These are phyloP conservation scores for Pristiophorus japonicus DNA, from an alignment of 2,113 vertebrate species.

Conservation along the genomic window DNA sequence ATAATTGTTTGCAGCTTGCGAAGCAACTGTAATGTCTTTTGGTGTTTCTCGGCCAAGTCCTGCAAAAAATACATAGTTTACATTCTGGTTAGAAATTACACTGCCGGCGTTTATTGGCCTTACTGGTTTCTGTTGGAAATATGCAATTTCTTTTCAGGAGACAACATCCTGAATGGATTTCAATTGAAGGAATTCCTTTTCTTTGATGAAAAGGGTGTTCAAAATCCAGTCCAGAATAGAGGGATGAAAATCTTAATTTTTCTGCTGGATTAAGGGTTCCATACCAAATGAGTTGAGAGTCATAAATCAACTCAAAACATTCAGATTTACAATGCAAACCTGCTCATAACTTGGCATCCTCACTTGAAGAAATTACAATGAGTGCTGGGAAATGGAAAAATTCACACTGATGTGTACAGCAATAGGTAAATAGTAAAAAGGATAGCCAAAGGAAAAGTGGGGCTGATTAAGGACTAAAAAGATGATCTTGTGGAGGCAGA, in stretches of 20 bases:
- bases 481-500: neutral
- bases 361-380: no score
- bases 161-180: neutral
- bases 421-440: no score
- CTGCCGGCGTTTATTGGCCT: neutral
- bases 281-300: neutral
- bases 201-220: neutral
- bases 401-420: no score
- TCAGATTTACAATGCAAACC: no score
- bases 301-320: neutral
- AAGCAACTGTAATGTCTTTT: slow-evolving; percentile 89
- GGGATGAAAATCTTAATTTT: neutral
- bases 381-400: no score
- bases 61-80: slow-evolving; percentile 42
- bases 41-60: slow-evolving; percentile 90
- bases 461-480: neutral
- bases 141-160: neutral
- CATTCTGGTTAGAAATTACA: slow-evolving; percentile 1
- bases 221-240: neutral
- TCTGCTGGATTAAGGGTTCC: neutral
- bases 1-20: slow-evolving; percentile 93
- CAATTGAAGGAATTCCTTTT: neutral
- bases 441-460: neutral
- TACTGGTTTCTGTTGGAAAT: neutral
- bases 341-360: neutral